These are phyloP conservation scores for Rhopalosiphum maidis DNA, from an alignment of 1,140 invertebrate genomes.

Conservation along the genomic window DNA sequence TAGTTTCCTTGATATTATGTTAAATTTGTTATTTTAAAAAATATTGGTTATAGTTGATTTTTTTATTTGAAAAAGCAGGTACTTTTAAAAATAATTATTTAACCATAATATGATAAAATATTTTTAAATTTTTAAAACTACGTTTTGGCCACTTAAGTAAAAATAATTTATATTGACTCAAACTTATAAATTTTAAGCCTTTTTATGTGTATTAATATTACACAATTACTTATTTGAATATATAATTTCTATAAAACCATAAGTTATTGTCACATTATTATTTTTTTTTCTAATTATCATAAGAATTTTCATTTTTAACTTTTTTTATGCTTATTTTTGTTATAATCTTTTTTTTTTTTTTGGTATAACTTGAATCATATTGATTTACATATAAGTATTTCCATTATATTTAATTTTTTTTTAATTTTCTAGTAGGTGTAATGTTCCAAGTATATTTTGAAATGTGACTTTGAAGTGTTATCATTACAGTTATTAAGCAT, in stretches of 20 bases:
- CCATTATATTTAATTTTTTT: not conserved
- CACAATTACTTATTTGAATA: not conserved
- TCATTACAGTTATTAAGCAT: not conserved
- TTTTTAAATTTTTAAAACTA: conserved; percentile 31
- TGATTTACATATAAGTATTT: conserved; percentile 3
- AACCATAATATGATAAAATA: not conserved
- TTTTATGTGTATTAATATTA: not conserved
- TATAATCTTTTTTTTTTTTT: not conserved
- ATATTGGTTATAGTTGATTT: not conserved
- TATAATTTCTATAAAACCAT: not conserved
- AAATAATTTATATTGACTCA: not conserved
- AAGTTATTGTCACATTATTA: conserved; percentile 1
- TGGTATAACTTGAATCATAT: conserved; percentile 29
- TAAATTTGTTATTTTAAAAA: conserved; percentile 9
- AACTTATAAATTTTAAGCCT: not conserved
- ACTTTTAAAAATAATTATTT: conserved; percentile 5
- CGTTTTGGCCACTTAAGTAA: conserved; percentile 46
- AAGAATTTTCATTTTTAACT: not conserved
- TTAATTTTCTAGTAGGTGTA: conserved; percentile 33
- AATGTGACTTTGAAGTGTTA: not conserved
- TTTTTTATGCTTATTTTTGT: not conserved
- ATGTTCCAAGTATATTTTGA: conserved; percentile 27
- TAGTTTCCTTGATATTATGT: not conserved
- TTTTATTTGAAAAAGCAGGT: not conserved
- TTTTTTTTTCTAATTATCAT: not conserved